Evolutionary conservation across 2,113 vertebrate genomes (phyloP), one percentile per base, ranked within the genome.

Genomic region (Physeter macrocephalus): DNA sequence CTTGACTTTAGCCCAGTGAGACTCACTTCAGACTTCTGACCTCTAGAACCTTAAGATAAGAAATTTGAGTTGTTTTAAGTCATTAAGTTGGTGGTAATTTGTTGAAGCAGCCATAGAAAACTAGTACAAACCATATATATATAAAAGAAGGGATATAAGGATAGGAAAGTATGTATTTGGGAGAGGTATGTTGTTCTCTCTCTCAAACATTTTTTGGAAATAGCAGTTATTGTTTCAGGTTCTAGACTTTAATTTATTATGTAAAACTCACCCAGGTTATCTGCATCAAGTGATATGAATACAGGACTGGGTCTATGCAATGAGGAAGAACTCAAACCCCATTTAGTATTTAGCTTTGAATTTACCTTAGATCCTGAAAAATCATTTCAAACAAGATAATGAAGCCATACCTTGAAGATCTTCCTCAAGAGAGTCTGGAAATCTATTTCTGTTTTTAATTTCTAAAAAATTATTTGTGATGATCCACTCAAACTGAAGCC

Each of bases 331-430:
- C 4, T 13, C 41, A 91, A 78, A 75, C 0, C 43, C 69, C 46
- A 91, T 39, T 64, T 84, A 54, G 25, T 64, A 88, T 57, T 96
- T 82, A 62, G 17, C n/a, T 96, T 88, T 74, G 62, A 95, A 87
- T 74, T 88, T 90, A 93, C 41, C 34, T 67, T 85, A 43, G 71
- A 95, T 80, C 54, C 39, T 66, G 27, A 67, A 90, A 94, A 84
- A 41, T 80, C 23, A 43, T 93, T 94, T 94, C 59, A 71, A 96
- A 88, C 52, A 62, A 67, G 88, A 93, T 49, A 91, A 88, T 64
- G 52, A 96, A 91, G 52, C 5, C 57, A 59, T 59, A 84, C 1
- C 31, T 31, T 69, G 39, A 94, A 89, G 21, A 81, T 74, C 59
- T 83, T 62, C 57, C 54, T 92, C 29, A 20, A 34, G 34, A 61